Evolutionary conservation across 2,888 invertebrate species (phyloP).

Genomic region (Siphonodentalium dalli): DNA sequence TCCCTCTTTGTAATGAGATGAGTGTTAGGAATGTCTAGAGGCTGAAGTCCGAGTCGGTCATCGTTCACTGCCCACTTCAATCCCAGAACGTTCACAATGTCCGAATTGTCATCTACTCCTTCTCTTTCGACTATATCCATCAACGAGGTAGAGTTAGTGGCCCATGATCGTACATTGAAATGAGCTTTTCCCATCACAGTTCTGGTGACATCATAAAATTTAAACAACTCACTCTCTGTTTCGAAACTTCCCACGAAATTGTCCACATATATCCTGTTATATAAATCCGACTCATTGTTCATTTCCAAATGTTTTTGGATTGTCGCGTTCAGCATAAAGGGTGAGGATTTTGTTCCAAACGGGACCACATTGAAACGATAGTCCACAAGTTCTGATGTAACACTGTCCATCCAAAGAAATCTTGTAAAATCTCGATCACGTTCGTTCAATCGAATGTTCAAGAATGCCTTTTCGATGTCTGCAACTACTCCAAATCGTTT

Average conservation of each 20-base stretch:
- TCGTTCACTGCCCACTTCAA: too few relatives aligned
- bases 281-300: neutral
- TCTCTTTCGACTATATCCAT: slow-evolving; percentile 1
- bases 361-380: slow-evolving; percentile 21
- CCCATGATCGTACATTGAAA: slow-evolving; percentile 26
- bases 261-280: slow-evolving; percentile 20
- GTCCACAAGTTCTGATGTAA: slow-evolving; percentile 7
- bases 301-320: slow-evolving; percentile 21
- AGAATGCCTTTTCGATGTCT: slow-evolving; percentile 26
- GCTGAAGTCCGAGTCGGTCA: too few relatives aligned
- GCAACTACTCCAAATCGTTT: slow-evolving; percentile 17
- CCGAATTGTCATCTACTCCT: neutral
- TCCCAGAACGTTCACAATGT: neutral
- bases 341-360: slow-evolving; percentile 26
- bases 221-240: neutral
- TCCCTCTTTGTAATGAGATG: too few relatives aligned
- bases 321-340: slow-evolving; percentile 22
- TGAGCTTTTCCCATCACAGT: slow-evolving; percentile 9
- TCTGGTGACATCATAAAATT: slow-evolving; percentile 10
- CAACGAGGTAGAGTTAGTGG: slow-evolving; percentile 9
- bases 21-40: too few relatives aligned
- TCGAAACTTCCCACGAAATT: slow-evolving; percentile 20
- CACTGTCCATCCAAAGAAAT: slow-evolving; percentile 26
- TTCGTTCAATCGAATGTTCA: slow-evolving; percentile 15
- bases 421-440: slow-evolving; percentile 18